Base-by-base conservation (phyloP, 2,797 vertebrate genomes). In the Ctenosaura bakeri region DNA sequence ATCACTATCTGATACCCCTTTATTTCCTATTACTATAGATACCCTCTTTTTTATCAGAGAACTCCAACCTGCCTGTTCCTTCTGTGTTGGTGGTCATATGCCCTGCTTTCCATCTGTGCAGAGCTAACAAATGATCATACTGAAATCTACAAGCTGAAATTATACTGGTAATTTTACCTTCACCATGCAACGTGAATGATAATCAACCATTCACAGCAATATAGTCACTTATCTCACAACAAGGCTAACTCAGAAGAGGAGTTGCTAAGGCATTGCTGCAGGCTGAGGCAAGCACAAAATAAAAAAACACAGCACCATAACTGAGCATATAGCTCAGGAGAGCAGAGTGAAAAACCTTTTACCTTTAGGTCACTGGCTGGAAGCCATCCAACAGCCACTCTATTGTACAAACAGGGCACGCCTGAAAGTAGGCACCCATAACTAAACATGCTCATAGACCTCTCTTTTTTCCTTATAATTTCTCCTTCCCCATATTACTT, bases 351-450 rank as follows among this genome's bases (percentile, higher is more conserved):
- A 14, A 5, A 93, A 81, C 46, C n/a, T 86, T 95, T 94, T 92
- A 94, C 92, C 94, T 96, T 92, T 86, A 91, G 93, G 94, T 96
- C 95, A 96, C 93, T 95, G 94, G 94, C 93, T 96, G 91, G 94
- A 91, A 89, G 81, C 76, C 93, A 85, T 85, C 76, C 56, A 81
- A 92, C 79, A 84, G 77, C 6, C 90, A 38, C 69, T 92, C 77
- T 88, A 69, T 1, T 77, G 52, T 0, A 0, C 14, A 90, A 64
- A 32, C 85, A 85, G 86, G 89, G 59, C 77, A 87, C 29, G n/a
- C 54, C 22, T 24, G 69, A 29, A n/a, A 62, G 52, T 78, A 84
- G n/a, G 42, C 46, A 66, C 26, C 26, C 35, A 80, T 87, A 66
- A 24, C 59, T 35, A 87, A 46, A 66, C n/a, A 26, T 87, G 59